A percentile compares a stretch with the other conserved stretches of the same genome.
These are phyloP conservation scores for Bruchidius siliquastri DNA, from an alignment of 2,888 invertebrate species.

Conservation along the genomic window DNA sequence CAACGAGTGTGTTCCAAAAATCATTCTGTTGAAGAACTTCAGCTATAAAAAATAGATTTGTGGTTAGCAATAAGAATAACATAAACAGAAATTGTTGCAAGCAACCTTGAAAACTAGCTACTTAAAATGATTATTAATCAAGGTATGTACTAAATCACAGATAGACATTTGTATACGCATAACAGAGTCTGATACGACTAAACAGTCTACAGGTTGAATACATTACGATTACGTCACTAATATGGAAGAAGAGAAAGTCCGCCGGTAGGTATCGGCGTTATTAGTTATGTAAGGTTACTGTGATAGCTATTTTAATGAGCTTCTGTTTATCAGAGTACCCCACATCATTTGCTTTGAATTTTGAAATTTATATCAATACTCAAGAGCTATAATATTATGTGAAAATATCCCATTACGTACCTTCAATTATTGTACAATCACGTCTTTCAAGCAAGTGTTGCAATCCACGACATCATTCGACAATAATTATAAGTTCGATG, in stretches of 20 bases:
- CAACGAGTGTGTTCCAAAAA: too few relatives aligned
- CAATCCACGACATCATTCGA: too few relatives aligned
- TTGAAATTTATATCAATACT: neutral
- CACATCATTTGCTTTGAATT: neutral
- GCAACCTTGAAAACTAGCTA: neutral
- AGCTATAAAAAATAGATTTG: too few relatives aligned
- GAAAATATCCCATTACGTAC: too few relatives aligned
- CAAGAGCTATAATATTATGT: neutral
- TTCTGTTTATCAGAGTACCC: neutral
- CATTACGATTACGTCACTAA: neutral
- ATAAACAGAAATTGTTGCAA: neutral
- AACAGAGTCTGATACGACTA: neutral
- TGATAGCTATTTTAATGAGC: neutral
- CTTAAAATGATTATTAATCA: neutral
- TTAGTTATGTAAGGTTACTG: neutral
- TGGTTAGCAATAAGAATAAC: too few relatives aligned
- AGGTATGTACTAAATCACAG: neutral
- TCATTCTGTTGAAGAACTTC: too few relatives aligned
- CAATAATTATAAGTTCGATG: too few relatives aligned
- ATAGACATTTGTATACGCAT: neutral
- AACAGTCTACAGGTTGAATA: neutral
- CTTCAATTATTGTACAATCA: too few relatives aligned
- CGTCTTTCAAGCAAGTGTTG: too few relatives aligned
- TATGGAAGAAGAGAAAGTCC: neutral
- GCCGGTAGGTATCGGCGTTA: neutral